These are phyloP conservation scores for Rhinophrynus dorsalis DNA, from an alignment of 2,797 vertebrate species.

Conservation along the genomic window DNA sequence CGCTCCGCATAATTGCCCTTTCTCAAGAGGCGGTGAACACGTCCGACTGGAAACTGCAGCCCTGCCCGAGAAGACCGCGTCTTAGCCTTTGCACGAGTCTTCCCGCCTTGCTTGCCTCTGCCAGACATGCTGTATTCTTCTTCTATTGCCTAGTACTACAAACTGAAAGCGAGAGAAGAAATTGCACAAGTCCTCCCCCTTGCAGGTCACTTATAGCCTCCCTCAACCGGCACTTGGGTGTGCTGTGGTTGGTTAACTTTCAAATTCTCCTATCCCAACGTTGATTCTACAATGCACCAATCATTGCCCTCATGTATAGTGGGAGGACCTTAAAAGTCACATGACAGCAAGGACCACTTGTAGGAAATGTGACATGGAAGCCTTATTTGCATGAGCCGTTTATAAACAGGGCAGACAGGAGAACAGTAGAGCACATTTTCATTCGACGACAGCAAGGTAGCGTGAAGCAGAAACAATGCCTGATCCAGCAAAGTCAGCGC, in stretches of 20 bases:
- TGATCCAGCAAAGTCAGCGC: slow-evolving; percentile 70
- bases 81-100: slow-evolving; percentile 88
- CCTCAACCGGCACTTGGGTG: not conserved
- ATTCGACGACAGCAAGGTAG: fast-evolving
- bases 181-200: fast-evolving
- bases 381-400: slow-evolving; percentile 65
- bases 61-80: slow-evolving; percentile 86
- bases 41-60: slow-evolving; percentile 85
- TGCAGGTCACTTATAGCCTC: slow-evolving; percentile 43
- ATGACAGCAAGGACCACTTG: slow-evolving; percentile 62
- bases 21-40: slow-evolving; percentile 81
- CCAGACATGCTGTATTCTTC: slow-evolving; percentile 81
- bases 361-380: fast-evolving
- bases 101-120: slow-evolving; percentile 85
- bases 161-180: fast-evolving
- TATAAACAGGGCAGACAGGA: slow-evolving; percentile 64
- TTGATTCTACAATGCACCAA: not conserved
- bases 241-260: not conserved
- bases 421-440: fast-evolving
- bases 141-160: fast-evolving
- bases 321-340: not conserved
- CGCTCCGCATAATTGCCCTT: slow-evolving; percentile 87
- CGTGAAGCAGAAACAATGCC: slow-evolving; percentile 48
- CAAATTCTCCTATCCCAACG: not conserved
- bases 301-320: not conserved